These are phyloP conservation scores for Pedetes capensis DNA, from an alignment of 2,113 vertebrate genomes.

Conservation along the genomic window DNA sequence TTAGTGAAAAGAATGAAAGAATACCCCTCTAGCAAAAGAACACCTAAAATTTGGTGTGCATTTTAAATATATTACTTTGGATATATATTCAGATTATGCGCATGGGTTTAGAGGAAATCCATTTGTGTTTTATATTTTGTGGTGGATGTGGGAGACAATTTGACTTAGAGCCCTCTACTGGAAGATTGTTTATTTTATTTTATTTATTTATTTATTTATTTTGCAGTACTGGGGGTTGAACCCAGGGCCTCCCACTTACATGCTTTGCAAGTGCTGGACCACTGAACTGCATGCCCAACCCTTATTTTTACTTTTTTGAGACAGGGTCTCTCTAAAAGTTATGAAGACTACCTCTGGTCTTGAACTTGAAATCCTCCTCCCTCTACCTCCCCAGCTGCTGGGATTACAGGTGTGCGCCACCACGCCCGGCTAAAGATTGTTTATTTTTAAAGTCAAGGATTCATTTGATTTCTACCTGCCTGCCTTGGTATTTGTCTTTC, in stretches of 20 bases:
- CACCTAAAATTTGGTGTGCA: neutral
- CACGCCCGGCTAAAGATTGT: too few species aligned
- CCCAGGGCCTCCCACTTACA: too few species aligned
- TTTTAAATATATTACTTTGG: neutral
- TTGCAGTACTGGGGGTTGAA: too few species aligned
- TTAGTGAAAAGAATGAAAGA: neutral
- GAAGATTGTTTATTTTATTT: slow-evolving; percentile 36
- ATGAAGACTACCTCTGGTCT: too few species aligned
- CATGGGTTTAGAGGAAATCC: neutral
- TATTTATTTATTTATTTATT: too few species aligned
- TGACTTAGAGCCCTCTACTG: neutral
- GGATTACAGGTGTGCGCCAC: too few species aligned
- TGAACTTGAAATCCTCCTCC: too few species aligned
- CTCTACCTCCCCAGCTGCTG: too few species aligned
- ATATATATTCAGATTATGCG: neutral
- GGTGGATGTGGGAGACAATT: neutral
- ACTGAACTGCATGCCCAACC: too few species aligned
- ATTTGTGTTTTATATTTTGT: slow-evolving; percentile 17
- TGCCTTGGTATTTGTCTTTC: neutral
- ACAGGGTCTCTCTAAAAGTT: too few species aligned
- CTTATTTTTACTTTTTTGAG: too few species aligned
- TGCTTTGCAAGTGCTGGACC: too few species aligned
- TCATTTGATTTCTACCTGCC: slow-evolving; percentile 1
- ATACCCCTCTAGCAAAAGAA: neutral
- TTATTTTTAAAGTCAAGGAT: slow-evolving; percentile 23